A percentile compares a stretch with the other conserved stretches of the same genome.
Evolutionary conservation across 1,140 invertebrate species (phyloP).

Genomic region (Ericerus pela): DNA sequence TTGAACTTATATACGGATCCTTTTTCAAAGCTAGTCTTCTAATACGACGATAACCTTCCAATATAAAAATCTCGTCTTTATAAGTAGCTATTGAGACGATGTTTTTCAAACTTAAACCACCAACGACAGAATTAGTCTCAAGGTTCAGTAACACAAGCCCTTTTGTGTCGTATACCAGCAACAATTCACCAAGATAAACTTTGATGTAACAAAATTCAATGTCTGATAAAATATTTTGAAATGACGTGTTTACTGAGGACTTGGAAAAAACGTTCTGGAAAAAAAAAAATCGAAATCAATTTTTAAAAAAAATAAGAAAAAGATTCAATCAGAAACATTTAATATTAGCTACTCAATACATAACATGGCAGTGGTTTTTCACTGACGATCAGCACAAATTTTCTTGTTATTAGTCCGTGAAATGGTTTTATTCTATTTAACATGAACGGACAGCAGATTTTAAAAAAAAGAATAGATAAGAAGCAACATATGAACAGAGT

Average conservation of each 20-base stretch:
- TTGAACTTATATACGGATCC: conserved; percentile 30
- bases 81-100: conserved; percentile 44
- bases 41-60: conserved; percentile 50
- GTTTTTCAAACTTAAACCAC: conserved; percentile 34
- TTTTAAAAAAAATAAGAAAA: neutral
- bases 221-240: conserved; percentile 10
- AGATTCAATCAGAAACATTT: neutral
- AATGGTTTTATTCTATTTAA: too few relatives aligned
- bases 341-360: too few relatives aligned
- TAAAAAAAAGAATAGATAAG: too few relatives aligned
- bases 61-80: conserved; percentile 63
- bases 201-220: conserved; percentile 22
- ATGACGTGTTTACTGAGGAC: conserved; percentile 14
- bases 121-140: conserved; percentile 35
- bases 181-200: conserved; percentile 40
- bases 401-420: too few relatives aligned
- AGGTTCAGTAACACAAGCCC: conserved; percentile 61
- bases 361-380: too few relatives aligned
- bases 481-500: too few relatives aligned
- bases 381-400: too few relatives aligned
- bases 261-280: conserved; percentile 17
- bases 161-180: conserved; percentile 57
- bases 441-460: too few relatives aligned
- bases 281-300: conserved; percentile 19
- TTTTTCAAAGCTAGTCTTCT: conserved; percentile 44